phyloP scores from a whole-genome alignment of 2,113 vertebrate species.

The Sander vitreus region DNA sequence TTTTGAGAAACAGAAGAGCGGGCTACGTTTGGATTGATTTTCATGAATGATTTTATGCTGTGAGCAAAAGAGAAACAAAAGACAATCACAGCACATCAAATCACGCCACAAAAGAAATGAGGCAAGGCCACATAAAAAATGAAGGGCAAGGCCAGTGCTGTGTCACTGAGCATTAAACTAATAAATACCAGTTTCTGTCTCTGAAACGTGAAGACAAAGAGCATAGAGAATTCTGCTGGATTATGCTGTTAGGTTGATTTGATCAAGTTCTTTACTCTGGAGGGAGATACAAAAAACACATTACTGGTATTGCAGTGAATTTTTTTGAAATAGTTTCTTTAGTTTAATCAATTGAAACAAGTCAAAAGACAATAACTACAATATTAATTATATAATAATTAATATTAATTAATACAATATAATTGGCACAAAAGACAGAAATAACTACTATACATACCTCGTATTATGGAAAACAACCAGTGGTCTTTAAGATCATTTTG shows the following conservation, averaged over 20 bases:
- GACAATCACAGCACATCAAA: slow-evolving; percentile 72
- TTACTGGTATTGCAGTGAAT: slow-evolving; percentile 30
- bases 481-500: not conserved
- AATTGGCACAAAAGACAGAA: not conserved
- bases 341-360: not conserved
- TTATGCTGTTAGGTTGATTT: slow-evolving; percentile 30
- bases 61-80: slow-evolving; percentile 74
- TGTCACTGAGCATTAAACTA: slow-evolving; percentile 66
- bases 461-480: not conserved
- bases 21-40: slow-evolving; percentile 77
- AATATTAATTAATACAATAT: too few species aligned
- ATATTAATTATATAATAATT: too few species aligned
- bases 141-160: slow-evolving; percentile 55
- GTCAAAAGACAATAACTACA: not conserved
- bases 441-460: not conserved
- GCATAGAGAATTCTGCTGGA: slow-evolving; percentile 26
- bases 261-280: slow-evolving; percentile 12
- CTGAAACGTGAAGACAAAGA: slow-evolving; percentile 53
- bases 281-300: slow-evolving; percentile 13
- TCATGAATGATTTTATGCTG: slow-evolving; percentile 77
- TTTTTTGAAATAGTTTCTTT: slow-evolving; percentile 17
- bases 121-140: slow-evolving; percentile 55
- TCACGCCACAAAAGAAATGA: slow-evolving; percentile 66
- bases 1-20: slow-evolving; percentile 66
- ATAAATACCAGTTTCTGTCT: slow-evolving; percentile 64